Conservation (phyloP, 2,888 invertebrate species). For the Trichacis sp. region DNA sequence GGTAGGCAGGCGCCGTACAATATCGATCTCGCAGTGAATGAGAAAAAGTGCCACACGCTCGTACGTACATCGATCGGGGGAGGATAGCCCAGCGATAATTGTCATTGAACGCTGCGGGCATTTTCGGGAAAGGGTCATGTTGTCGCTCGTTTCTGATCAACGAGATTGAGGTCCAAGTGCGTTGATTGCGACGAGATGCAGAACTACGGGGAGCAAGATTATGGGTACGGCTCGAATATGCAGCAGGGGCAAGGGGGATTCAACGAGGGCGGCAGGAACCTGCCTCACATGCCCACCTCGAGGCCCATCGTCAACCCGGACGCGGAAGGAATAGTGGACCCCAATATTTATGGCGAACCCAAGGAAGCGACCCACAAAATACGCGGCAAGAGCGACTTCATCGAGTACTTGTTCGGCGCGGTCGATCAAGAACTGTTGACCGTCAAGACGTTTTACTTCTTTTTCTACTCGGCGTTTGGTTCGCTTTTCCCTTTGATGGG, state of each 20-base stretch:
- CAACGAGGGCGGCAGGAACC: slow-evolving; percentile 42
- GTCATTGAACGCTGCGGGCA: no score
- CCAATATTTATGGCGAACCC: slow-evolving; percentile 83
- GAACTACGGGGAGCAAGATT: slow-evolving; percentile 61
- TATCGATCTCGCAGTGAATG: slow-evolving; percentile 61
- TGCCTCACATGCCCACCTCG: slow-evolving; percentile 61
- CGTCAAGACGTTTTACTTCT: slow-evolving; percentile 98
- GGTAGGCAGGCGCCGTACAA: no score
- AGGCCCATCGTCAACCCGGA: slow-evolving; percentile 86
- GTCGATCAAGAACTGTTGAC: slow-evolving; percentile 93
- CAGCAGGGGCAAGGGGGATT: no score
- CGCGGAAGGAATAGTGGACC: slow-evolving; percentile 88
- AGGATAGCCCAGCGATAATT: no score
- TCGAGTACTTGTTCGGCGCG: slow-evolving; percentile 85
- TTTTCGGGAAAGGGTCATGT: no score
- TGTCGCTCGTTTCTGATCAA: no score
- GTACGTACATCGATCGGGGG: slow-evolving; percentile 57
- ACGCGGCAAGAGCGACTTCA: slow-evolving; percentile 85
- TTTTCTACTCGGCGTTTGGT: slow-evolving; percentile 99
- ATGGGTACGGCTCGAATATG: slow-evolving; percentile 48
- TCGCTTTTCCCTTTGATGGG: slow-evolving; percentile 98
- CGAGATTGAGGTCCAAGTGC: no score
- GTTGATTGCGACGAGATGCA: no score
- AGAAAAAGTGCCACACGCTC: slow-evolving; percentile 54
- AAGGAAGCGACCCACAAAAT: slow-evolving; percentile 92